Base-by-base conservation (phyloP, 2,888 invertebrate genomes). In the Chironomus tentans region DNA sequence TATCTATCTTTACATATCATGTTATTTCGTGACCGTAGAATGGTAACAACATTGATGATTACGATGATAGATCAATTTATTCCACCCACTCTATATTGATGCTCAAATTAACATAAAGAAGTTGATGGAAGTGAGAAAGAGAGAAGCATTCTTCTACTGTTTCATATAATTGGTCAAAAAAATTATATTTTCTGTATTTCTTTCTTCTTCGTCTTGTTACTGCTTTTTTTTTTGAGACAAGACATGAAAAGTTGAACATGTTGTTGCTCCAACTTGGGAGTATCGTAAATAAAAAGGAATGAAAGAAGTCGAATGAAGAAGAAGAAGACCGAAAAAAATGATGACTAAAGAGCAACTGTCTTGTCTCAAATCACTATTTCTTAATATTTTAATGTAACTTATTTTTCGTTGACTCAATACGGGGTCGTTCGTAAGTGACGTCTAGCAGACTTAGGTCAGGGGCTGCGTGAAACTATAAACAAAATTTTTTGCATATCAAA, bases 51-150 rank as follows among this genome's bases (percentile, higher is more conserved):
- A 56, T 56, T 18, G 56, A 56, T 56, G 56, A 65, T 65, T 21
- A 24, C 65, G 65, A 65, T 65, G 65, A 65, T 21, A 65, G 65
- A 65, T 65, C 65, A 65, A 24, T 65, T 65, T 21, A 65, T 65
- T 65, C 65, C 65, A 21, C 65, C 65, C 65, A 65, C 65, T 65
- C 22, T 22, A 62, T 21, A 12, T 62, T 13, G 21, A 65, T 65
- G 21, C 7, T 24, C 10, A 24, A 65, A 65, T 65, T 65, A 13
- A 65, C 65, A 65, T 65, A 65, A 15, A 56, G 18, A n/a, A 56
- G n/a, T 56, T 56, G 38, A 38, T 38, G 38, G 38, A 38, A 38
- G 38, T 38, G 56, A 56, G 18, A 56, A 56, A 15, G 56, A 56
- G 56, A 56, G 56, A 15, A 6, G 18, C 56, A 56, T 18, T 65